A percentile compares a stretch with the other conserved stretches of the same genome.
These are phyloP conservation scores for Mechanitis messenoides DNA, from an alignment of 2,888 invertebrate species.

Conservation along the genomic window DNA sequence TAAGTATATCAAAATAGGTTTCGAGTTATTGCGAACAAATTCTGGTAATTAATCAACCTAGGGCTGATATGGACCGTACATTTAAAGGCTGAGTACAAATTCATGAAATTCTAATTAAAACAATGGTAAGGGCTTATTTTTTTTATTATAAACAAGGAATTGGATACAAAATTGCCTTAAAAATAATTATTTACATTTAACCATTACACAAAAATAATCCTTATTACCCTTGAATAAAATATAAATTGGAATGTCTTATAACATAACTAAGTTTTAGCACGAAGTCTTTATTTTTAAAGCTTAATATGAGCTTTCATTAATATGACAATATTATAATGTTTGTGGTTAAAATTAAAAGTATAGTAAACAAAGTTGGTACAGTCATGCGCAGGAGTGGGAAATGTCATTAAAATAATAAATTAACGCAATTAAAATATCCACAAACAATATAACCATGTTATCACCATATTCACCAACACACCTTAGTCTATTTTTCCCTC, in stretches of 20 bases:
- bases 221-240: conserved; percentile 38
- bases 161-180: conserved; percentile 56
- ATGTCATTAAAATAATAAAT: background rate
- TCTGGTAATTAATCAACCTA: too few species aligned
- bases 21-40: too few species aligned
- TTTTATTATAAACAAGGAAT: conserved; percentile 61
- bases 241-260: conserved; percentile 40
- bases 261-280: conserved; percentile 16
- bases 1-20: too few species aligned
- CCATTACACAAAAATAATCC: conserved; percentile 46
- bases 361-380: conserved; percentile 16
- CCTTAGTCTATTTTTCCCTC: conserved; percentile 1
- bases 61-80: too few species aligned
- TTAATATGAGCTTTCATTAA: conserved; percentile 30
- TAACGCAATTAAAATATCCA: background rate
- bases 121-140: conserved; percentile 20
- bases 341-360: conserved; percentile 37
- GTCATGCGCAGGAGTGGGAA: background rate
- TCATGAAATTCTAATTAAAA: conserved; percentile 7
- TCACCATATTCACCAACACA: background rate
- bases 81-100: too few species aligned
- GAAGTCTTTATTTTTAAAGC: conserved; percentile 33
- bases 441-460: background rate
- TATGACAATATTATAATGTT: conserved; percentile 19
- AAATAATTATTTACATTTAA: conserved; percentile 56